Conservation (phyloP, 2,888 invertebrate species). For the Antheraea yamamai region DNA sequence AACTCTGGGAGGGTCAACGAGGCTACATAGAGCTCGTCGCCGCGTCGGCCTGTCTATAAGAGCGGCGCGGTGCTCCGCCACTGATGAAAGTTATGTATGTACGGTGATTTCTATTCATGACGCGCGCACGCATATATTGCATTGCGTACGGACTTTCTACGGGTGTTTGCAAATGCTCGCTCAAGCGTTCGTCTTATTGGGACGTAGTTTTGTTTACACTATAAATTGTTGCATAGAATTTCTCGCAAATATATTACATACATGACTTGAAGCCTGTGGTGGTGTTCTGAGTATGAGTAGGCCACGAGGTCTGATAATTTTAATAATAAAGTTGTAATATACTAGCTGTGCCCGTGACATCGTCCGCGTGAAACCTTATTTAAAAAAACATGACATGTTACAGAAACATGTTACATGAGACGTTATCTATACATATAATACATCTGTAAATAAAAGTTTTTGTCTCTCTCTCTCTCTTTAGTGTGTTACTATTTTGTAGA, state of each 20-base stretch:
- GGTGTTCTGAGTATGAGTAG: not conserved
- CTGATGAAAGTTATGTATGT: slow-evolving; percentile 57
- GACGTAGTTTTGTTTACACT: slow-evolving; percentile 1
- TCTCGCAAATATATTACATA: not conserved
- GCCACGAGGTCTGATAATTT: too few relatives aligned
- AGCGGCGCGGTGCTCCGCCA: not conserved
- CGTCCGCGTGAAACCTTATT: too few relatives aligned
- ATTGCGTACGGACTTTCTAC: slow-evolving; percentile 19
- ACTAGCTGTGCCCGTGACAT: too few relatives aligned
- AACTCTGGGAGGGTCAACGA: not conserved
- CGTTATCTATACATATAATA: too few relatives aligned
- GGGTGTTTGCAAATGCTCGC: not conserved
- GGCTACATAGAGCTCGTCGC: not conserved
- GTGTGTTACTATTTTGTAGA: too few relatives aligned
- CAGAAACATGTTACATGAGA: too few relatives aligned
- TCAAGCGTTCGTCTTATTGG: not conserved
- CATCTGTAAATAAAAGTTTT: too few relatives aligned
- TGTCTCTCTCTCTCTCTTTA: too few relatives aligned
- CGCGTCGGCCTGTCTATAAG: not conserved
- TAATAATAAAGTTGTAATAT: too few relatives aligned
- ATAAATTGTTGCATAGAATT: not conserved
- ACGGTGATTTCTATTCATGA: slow-evolving; percentile 75
- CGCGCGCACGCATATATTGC: slow-evolving; percentile 45
- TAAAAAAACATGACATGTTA: too few relatives aligned
- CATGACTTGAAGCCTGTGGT: not conserved